Conservation (phyloP, 2,888 invertebrate genomes). For the Corythucha ciliata region DNA sequence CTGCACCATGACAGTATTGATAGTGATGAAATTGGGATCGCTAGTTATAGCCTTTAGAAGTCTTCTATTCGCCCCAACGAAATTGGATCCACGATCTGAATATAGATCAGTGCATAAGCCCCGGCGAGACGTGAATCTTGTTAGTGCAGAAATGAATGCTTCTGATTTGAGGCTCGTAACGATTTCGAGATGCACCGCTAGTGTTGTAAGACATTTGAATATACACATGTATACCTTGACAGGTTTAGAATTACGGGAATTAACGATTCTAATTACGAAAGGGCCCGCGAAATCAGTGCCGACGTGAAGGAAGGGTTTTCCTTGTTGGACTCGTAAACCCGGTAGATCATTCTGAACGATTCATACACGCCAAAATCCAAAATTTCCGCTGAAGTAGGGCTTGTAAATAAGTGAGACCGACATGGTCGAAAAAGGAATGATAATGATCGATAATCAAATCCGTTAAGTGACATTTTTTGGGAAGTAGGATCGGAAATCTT, state of each 20-base stretch:
- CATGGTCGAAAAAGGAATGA: slow-evolving; percentile 19
- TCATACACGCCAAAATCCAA: slow-evolving; percentile 21
- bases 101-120: slow-evolving; percentile 34
- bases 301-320: slow-evolving; percentile 26
- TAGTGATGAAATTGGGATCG: too few relatives aligned
- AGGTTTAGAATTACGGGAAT: slow-evolving; percentile 11
- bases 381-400: slow-evolving; percentile 6
- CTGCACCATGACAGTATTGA: too few relatives aligned
- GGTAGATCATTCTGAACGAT: slow-evolving; percentile 29
- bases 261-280: slow-evolving; percentile 15
- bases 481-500: slow-evolving; percentile 26
- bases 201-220: slow-evolving; percentile 36
- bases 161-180: slow-evolving; percentile 36
- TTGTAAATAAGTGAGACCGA: slow-evolving; percentile 7
- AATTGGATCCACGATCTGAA: slow-evolving; percentile 38
- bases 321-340: slow-evolving; percentile 18
- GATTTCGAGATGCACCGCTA: slow-evolving; percentile 37
- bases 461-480: slow-evolving; percentile 21
- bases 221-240: slow-evolving; percentile 27
- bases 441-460: slow-evolving; percentile 20
- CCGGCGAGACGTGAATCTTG: slow-evolving; percentile 35
- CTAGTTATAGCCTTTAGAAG: too few relatives aligned
- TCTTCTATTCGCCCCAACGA: slow-evolving; percentile 38
- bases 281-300: slow-evolving; percentile 34
- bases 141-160: slow-evolving; percentile 35